Percentiles rank a stretch among this genome's conserved stretches.
Conservation (phyloP, 2,888 invertebrate species). For the Carcina quercana region DNA sequence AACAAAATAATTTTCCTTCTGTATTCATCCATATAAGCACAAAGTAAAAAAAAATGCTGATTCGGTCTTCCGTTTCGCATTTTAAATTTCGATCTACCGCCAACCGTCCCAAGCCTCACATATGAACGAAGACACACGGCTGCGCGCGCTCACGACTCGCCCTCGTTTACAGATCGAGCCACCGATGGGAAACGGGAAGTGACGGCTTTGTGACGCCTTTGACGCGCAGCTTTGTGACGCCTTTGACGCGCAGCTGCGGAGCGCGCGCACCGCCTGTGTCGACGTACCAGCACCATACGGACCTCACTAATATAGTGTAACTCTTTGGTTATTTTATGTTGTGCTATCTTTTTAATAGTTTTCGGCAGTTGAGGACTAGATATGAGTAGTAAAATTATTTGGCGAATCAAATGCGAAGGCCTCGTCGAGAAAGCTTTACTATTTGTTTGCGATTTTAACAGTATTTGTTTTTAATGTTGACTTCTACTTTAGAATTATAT, state of each 20-base stretch:
- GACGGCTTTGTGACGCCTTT: constrained; percentile 43
- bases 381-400: not conserved
- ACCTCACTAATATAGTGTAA: constrained; percentile 70
- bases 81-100: not conserved
- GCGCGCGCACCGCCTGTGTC: constrained; percentile 64
- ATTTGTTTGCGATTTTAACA: not conserved
- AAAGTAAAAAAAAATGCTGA: too few relatives aligned
- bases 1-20: too few relatives aligned
- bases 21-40: too few relatives aligned
- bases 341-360: not conserved
- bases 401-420: not conserved
- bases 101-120: constrained; percentile 36
- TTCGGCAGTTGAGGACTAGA: not conserved
- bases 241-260: constrained; percentile 26
- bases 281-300: constrained; percentile 64
- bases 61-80: not conserved
- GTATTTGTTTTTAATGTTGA: not conserved
- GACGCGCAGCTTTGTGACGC: constrained; percentile 42
- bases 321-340: constrained; percentile 27
- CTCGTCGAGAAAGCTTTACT: not conserved
- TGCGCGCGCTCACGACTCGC: constrained; percentile 52
- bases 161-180: constrained; percentile 63
- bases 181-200: constrained; percentile 53
- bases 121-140: constrained; percentile 72
- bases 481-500: not conserved